These are phyloP conservation scores for Tretioscincus oriximinensis DNA, from an alignment of 2,113 vertebrate species.

Conservation along the genomic window DNA sequence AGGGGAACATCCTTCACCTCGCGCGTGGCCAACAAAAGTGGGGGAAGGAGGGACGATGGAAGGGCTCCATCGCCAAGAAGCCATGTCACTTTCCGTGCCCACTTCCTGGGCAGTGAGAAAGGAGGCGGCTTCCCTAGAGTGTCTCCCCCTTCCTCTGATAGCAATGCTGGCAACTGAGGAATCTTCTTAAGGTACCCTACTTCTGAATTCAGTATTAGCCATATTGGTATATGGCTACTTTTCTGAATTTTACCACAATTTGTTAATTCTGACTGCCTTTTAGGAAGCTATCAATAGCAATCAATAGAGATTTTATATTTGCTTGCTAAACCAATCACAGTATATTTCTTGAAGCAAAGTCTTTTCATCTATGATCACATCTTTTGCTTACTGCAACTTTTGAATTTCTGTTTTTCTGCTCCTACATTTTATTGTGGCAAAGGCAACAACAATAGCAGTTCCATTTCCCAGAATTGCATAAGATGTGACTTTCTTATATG, in stretches of 20 bases:
- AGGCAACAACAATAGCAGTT: neutral
- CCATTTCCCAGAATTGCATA: conserved; percentile 19
- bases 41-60: too few relatives aligned
- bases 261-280: neutral
- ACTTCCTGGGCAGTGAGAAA: too few relatives aligned
- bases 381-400: neutral
- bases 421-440: neutral
- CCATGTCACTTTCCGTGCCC: too few relatives aligned
- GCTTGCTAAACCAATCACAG: neutral
- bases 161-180: too few relatives aligned
- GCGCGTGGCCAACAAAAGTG: too few relatives aligned
- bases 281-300: neutral
- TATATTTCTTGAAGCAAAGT: neutral
- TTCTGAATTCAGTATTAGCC: too few relatives aligned
- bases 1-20: too few relatives aligned
- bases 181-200: too few relatives aligned
- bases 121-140: too few relatives aligned
- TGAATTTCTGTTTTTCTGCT: neutral
- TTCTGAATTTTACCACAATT: neutral
- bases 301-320: conserved; percentile 4
- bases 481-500: neutral
- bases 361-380: neutral
- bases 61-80: too few relatives aligned
- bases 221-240: too few relatives aligned
- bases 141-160: too few relatives aligned